phyloP scores from a whole-genome alignment of 2,797 vertebrate species.

The Scyliorhinus canicula region DNA sequence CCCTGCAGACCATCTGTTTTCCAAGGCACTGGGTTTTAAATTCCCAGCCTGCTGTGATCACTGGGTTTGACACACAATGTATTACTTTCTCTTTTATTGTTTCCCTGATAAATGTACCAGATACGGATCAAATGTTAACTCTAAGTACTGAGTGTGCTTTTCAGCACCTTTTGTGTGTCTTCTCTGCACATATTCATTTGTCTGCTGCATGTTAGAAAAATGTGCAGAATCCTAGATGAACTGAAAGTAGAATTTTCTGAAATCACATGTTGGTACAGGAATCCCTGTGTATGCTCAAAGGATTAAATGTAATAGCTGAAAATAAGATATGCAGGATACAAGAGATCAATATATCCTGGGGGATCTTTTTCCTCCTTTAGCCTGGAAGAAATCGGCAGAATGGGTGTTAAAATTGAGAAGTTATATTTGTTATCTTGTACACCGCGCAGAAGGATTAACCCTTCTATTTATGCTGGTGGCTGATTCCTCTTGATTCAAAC shows the following conservation, averaged over 20 bases:
- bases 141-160: not conserved
- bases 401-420: not conserved
- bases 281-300: not conserved
- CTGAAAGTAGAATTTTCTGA: not conserved
- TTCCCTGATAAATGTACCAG: constrained; percentile 15
- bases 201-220: not conserved
- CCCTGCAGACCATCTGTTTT: constrained; percentile 31
- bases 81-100: not conserved
- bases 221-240: not conserved
- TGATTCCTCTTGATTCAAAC: not conserved
- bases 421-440: not conserved
- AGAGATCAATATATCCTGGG: not conserved
- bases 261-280: not conserved
- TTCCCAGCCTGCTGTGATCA: constrained; percentile 28
- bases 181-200: not conserved
- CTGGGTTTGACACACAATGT: constrained; percentile 10
- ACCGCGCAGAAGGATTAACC: not conserved
- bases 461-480: not conserved
- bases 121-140: constrained; percentile 21
- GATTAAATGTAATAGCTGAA: not conserved
- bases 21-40: constrained; percentile 3
- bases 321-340: not conserved
- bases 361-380: not conserved
- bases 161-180: not conserved
- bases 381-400: not conserved